A percentile compares a stretch with the other conserved stretches of the same genome.
phyloP scores from a whole-genome alignment of 2,113 vertebrate genomes.

The Oreotrochilus melanogaster region DNA sequence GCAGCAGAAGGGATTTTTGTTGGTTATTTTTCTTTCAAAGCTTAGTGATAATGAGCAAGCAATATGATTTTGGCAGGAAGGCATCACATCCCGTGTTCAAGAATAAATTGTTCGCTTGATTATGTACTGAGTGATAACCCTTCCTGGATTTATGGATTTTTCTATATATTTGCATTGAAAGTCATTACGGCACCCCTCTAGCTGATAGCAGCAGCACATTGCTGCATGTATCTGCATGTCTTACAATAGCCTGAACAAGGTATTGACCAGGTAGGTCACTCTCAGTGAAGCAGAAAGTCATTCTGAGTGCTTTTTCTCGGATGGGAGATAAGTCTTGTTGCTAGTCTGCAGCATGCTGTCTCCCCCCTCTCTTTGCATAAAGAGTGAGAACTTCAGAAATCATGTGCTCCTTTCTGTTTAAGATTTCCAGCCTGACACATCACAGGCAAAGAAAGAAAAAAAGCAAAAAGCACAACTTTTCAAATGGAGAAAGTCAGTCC shows the following conservation, averaged over 20 bases:
- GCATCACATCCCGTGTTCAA: background rate
- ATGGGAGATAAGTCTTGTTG: background rate
- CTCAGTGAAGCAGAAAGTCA: background rate
- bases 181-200: background rate
- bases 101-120: background rate
- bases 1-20: constrained; percentile 8
- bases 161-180: background rate
- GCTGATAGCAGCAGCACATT: background rate
- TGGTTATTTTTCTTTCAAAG: constrained; percentile 1
- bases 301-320: background rate
- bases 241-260: background rate
- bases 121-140: background rate
- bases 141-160: constrained; percentile 6
- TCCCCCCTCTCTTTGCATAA: background rate
- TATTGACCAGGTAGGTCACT: background rate
- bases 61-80: constrained; percentile 19
- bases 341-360: background rate
- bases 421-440: background rate
- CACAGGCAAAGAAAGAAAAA: background rate
- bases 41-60: background rate
- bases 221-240: background rate
- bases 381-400: background rate
- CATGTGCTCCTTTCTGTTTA: background rate
- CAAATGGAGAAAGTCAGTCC: background rate
- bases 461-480: background rate